phyloP scores from a whole-genome alignment of 2,113 vertebrate species.

The Parus major region DNA sequence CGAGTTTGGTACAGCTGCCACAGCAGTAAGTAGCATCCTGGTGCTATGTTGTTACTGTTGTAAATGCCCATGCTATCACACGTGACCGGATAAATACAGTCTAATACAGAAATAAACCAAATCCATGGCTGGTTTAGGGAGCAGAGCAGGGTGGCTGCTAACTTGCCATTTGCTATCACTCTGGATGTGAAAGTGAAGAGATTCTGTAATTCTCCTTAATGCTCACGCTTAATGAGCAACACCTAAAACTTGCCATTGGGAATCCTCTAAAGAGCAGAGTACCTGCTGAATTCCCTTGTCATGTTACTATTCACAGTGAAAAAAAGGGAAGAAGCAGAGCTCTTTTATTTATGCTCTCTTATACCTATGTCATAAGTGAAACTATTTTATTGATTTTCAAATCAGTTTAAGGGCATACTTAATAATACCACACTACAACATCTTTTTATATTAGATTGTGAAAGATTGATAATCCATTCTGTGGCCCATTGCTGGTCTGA shows the following conservation, averaged over 20 bases:
- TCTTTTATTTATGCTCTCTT: neutral
- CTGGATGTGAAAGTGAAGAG: neutral
- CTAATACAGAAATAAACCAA: neutral
- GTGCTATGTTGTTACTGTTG: neutral
- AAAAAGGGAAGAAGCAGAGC: neutral
- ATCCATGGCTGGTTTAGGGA: neutral
- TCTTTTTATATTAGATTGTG: neutral
- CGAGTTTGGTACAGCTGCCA: neutral
- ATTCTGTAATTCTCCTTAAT: neutral
- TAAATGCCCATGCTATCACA: neutral
- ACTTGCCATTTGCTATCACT: neutral
- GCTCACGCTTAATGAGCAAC: neutral
- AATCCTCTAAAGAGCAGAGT: neutral
- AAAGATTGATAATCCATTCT: neutral
- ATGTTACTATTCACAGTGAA: neutral
- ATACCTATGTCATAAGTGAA: neutral
- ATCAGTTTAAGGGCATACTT: neutral
- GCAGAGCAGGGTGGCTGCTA: neutral
- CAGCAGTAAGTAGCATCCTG: neutral
- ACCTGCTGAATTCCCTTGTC: neutral
- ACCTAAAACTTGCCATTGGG: neutral
- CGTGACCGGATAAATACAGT: neutral
- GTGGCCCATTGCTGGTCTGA: neutral
- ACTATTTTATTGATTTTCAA: neutral
- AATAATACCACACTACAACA: neutral